Percentiles rank a stretch among this genome's conserved stretches.
Evolutionary conservation across 2,797 vertebrate species (phyloP).

Genomic region (Myotis vivesi): DNA sequence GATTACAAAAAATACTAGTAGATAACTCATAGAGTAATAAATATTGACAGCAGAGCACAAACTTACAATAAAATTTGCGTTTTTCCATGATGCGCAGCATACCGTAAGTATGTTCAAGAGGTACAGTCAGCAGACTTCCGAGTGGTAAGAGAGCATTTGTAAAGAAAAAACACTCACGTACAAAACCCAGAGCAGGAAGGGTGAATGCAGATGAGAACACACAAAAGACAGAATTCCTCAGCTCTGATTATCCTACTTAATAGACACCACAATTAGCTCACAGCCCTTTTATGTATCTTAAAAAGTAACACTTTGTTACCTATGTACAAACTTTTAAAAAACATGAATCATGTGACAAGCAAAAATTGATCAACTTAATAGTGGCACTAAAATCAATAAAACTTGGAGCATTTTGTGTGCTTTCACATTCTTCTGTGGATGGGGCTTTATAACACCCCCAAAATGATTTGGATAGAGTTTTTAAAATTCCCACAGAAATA

Average conservation of each 20-base stretch:
- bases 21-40: constrained; percentile 55
- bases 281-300: constrained; percentile 82
- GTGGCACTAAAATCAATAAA: not conserved
- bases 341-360: constrained; percentile 22
- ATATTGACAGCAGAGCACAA: constrained; percentile 15
- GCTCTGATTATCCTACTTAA: constrained; percentile 64
- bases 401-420: not conserved
- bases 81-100: constrained; percentile 24
- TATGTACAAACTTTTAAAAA: constrained; percentile 66
- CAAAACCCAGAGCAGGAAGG: constrained; percentile 50
- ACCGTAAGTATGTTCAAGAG: constrained; percentile 23
- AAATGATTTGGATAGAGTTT: not conserved
- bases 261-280: constrained; percentile 73
- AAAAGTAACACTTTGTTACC: constrained; percentile 71
- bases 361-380: not conserved
- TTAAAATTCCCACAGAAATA: constrained; percentile 51
- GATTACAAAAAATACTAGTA: constrained; percentile 60
- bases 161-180: constrained; percentile 48
- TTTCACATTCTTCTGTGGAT: constrained; percentile 56
- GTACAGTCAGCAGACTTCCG: constrained; percentile 51
- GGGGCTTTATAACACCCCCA: not conserved
- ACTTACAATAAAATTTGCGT: constrained; percentile 60
- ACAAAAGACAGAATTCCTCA: constrained; percentile 58
- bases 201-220: constrained; percentile 1
- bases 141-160: constrained; percentile 33